Base-by-base conservation (phyloP, 1,140 invertebrate genomes). In the Drosophila chauvacae region DNA sequence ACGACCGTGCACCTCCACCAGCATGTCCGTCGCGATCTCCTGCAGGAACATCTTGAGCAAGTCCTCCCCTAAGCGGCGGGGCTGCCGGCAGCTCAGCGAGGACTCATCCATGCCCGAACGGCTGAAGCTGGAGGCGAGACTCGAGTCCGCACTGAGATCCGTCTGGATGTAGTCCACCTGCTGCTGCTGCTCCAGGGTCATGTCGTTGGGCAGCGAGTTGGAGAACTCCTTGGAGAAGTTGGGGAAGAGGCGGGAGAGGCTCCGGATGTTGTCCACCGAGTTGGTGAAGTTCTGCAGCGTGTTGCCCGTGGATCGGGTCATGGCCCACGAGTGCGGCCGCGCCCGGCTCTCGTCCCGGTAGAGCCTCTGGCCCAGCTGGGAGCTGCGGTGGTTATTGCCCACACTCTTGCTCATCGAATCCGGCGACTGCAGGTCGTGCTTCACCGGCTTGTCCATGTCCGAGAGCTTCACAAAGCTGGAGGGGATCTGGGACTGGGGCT, bases 1-100 rank as follows among this genome's bases (percentile, higher is more conserved):
- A 9, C 95, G 94, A 3, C 96, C 97, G 26, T 95, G 95, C 14
- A 97, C 96, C 84, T 96, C 95, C 4, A 97, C 95, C 14, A 95
- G 95, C 56, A 97, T 96, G 93, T 98, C 97, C 20, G 96, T 95
- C 82, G 96, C 96, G 45, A 97, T 96, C 93, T 98, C 97, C 86
- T 98, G 96, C 51, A 98, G 92, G 91, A 98, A 98, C 96, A 98
- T 97, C 62, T 96, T 94, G 10, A 98, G 92, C 16, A 98, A 93
- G 93, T 98, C 97, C 91, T 97, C 96, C 1, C 97, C 97, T 1
- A 98, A 92, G 44, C 95, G 94, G 9, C 93, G 87, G 2, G 93
- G 93, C 33, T 93, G 93, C 4, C 92, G 92, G 47, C 93, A 93
- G 20, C 93, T 93, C 57, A 93, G 74, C 11, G 91, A 92, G 16